Base-by-base conservation (phyloP, 1,140 invertebrate genomes). In the Hyles euphorbiae region DNA sequence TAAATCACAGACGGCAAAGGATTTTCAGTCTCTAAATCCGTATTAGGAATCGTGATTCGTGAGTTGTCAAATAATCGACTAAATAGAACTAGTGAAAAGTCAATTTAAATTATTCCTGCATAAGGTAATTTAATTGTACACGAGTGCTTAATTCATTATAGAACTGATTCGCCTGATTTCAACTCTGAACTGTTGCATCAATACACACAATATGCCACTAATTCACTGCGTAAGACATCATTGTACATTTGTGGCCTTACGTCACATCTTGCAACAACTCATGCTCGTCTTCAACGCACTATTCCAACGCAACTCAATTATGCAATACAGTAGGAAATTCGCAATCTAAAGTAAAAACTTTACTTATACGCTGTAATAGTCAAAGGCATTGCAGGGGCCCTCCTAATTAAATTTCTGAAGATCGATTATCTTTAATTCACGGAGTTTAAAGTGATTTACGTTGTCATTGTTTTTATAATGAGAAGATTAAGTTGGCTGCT, bases 251-350 rank as follows among this genome's bases (percentile, higher is more conserved):
- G 34, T 55, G 56, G 57, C 51, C 46, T 63, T 51, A 55, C 44
- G 54, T 53, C 49, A 12, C 34, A 46, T 63, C 53, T 58, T 49
- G 61, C 48, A 51, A 58, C 52, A 53, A 8, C 9, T 48, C 46
- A 40, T 34, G 44, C 49, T 56, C 48, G 56, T 56, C 45, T 61
- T 61, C 47, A 61, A 12, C 11, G 48, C 47, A 56, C 51, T 61
- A 53, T 56, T 53, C 36, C 5, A 54, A 61, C 55, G 60, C 60
- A 57, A 61, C 53, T 57, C 32, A 5, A 57, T 61, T 44, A 55
- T 57, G 54, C 51, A 61, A 56, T 46, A 56, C 40, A 22, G 48
- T 53, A 56, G 50, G 32, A 56, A 61, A 50, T 45, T 55, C 47
- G 43, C 53, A 51, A 44, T 52, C 36, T 58, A 43, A 22, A 44